Percentiles rank a stretch among this genome's conserved stretches.
phyloP scores from a whole-genome alignment of 2,113 vertebrate species.

The Erinaceus europaeus region DNA sequence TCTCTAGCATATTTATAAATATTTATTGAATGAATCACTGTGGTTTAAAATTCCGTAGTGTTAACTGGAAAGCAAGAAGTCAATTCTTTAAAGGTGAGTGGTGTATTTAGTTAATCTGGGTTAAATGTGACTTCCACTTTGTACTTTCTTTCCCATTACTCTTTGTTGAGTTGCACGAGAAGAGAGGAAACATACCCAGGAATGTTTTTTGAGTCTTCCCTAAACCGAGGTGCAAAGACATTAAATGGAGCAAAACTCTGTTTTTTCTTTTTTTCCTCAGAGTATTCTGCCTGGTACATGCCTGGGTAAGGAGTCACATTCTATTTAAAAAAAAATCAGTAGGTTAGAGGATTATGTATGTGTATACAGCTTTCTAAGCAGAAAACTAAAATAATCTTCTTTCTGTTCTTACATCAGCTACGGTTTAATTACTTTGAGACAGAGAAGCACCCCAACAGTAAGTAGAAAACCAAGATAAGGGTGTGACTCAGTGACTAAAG shows the following conservation, averaged over 20 bases:
- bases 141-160: neutral
- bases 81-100: neutral
- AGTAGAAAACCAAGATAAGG: neutral
- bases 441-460: neutral
- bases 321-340: constrained; percentile 69
- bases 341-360: neutral
- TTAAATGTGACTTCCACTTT: neutral
- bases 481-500: neutral
- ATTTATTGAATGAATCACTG: neutral
- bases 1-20: neutral
- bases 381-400: neutral
- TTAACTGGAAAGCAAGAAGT: neutral
- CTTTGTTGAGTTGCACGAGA: neutral
- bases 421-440: neutral
- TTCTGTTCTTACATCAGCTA: neutral
- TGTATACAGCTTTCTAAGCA: neutral
- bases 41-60: neutral
- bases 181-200: constrained; percentile 84
- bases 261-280: constrained; percentile 37
- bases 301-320: constrained; percentile 78
- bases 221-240: constrained; percentile 75
- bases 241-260: constrained; percentile 82
- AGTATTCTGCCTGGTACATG: constrained; percentile 79
- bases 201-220: neutral
- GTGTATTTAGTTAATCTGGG: neutral